A percentile compares a stretch with the other conserved stretches of the same genome.
Conservation (phyloP, 2,113 vertebrate species). For the Speoplatyrhinus poulsoni region DNA sequence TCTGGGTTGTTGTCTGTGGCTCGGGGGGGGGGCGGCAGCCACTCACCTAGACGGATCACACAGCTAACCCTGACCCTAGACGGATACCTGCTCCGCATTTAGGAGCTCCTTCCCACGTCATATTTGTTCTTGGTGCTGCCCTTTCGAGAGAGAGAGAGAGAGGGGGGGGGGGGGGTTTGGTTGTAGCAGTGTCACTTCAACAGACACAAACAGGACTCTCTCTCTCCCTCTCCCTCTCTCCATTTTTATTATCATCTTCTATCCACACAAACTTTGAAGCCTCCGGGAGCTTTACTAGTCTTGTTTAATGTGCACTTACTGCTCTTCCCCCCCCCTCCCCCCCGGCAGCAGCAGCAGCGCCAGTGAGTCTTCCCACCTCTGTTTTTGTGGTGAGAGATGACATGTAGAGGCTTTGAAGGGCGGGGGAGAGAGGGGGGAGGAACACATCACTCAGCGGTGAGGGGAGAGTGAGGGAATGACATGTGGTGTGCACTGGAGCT, state of each 20-base stretch:
- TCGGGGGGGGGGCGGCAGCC: conserved; percentile 42
- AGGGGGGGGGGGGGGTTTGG: neutral
- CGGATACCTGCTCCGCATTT: too few species aligned
- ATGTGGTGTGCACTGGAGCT: conserved; percentile 80
- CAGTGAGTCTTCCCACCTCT: conserved; percentile 87
- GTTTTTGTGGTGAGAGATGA: conserved; percentile 86
- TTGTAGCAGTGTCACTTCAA: too few species aligned
- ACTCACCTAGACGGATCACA: conserved; percentile 30
- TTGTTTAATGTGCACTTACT: conserved; percentile 62
- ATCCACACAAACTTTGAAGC: conserved; percentile 67
- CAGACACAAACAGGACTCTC: neutral
- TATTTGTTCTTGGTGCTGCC: too few species aligned
- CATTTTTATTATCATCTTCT: conserved; percentile 65
- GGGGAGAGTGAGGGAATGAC: conserved; percentile 74
- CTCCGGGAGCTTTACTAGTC: conserved; percentile 67
- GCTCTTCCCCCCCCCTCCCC: conserved; percentile 23
- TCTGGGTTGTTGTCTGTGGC: conserved; percentile 56
- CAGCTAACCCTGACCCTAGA: too few species aligned
- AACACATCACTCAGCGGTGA: conserved; percentile 78
- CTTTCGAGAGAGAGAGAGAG: conserved; percentile 11
- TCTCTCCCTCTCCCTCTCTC: conserved; percentile 45
- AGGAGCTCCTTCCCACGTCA: too few species aligned
- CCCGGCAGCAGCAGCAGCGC: conserved; percentile 84
- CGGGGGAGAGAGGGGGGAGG: conserved; percentile 71
- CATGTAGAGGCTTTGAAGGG: conserved; percentile 85